Evolutionary conservation across 2,888 invertebrate genomes (phyloP).

Genomic region (Sphaeridia pumilis): DNA sequence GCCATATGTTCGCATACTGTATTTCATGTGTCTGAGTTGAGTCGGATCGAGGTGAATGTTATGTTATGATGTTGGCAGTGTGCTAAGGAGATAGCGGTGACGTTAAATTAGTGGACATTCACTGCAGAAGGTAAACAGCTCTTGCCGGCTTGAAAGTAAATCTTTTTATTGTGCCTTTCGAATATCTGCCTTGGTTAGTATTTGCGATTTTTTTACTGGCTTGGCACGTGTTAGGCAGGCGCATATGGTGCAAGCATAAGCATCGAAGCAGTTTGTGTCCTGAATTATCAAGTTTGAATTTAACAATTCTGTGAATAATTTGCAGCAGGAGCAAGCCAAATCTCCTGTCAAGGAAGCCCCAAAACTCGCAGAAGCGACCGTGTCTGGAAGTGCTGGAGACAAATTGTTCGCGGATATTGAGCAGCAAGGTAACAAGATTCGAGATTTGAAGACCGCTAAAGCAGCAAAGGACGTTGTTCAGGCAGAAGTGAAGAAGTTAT

Average conservation of each 20-base stretch:
- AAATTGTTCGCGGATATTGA: conserved; percentile 13
- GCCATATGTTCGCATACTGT: no score
- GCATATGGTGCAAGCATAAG: neutral
- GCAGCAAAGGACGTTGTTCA: conserved; percentile 44
- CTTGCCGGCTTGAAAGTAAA: neutral
- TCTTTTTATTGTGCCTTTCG: neutral
- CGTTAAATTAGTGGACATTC: no score
- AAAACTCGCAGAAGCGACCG: neutral
- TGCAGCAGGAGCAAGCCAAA: no score
- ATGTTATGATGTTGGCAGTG: no score
- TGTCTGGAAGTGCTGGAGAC: neutral
- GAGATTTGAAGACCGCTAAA: conserved; percentile 50
- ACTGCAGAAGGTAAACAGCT: neutral
- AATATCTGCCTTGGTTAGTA: neutral
- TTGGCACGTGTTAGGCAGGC: neutral
- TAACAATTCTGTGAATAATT: no score
- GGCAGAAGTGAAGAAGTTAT: conserved; percentile 41
- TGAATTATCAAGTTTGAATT: neutral
- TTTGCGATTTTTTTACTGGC: neutral
- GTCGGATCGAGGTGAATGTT: no score
- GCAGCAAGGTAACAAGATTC: conserved; percentile 53
- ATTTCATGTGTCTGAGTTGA: no score
- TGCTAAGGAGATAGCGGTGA: neutral
- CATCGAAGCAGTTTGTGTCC: neutral
- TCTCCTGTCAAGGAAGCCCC: neutral